phyloP scores from a whole-genome alignment of 2,113 vertebrate genomes.

The Daubentonia madagascariensis region DNA sequence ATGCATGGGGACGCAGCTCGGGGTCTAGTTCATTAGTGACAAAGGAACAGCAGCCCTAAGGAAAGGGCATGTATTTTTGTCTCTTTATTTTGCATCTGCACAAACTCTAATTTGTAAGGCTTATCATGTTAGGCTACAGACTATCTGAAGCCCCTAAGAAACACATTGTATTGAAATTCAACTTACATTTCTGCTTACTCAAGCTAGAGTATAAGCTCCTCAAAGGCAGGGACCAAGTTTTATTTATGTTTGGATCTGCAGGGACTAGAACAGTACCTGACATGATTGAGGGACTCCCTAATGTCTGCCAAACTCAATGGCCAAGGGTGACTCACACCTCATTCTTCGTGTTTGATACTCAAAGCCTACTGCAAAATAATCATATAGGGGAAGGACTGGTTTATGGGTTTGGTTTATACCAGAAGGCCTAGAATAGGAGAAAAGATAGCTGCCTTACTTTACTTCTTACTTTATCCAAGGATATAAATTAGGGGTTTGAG shows the following conservation, averaged over 20 bases:
- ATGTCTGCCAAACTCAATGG: neutral
- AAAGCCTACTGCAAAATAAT: neutral
- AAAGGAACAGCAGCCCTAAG: neutral
- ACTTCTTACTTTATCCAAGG: conserved; percentile 24
- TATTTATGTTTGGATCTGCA: neutral
- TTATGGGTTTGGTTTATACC: neutral
- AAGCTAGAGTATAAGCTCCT: neutral
- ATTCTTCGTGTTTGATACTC: neutral
- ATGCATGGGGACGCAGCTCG: neutral
- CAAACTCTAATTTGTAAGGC: neutral
- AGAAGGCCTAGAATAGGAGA: neutral
- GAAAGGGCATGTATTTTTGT: neutral
- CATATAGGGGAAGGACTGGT: neutral
- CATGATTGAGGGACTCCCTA: neutral
- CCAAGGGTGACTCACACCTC: neutral
- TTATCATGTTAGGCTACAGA: neutral
- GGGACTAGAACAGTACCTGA: neutral
- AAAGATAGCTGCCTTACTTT: neutral
- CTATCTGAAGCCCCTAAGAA: neutral
- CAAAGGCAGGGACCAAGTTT: neutral
- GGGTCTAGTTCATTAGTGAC: neutral
- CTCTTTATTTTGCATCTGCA: neutral
- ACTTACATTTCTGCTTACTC: neutral
- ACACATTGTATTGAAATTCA: neutral
- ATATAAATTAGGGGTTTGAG: neutral